A percentile compares a stretch with the other conserved stretches of the same genome.
Evolutionary conservation across 2,888 invertebrate species (phyloP).

Genomic region (Andricus quercusramuli): DNA sequence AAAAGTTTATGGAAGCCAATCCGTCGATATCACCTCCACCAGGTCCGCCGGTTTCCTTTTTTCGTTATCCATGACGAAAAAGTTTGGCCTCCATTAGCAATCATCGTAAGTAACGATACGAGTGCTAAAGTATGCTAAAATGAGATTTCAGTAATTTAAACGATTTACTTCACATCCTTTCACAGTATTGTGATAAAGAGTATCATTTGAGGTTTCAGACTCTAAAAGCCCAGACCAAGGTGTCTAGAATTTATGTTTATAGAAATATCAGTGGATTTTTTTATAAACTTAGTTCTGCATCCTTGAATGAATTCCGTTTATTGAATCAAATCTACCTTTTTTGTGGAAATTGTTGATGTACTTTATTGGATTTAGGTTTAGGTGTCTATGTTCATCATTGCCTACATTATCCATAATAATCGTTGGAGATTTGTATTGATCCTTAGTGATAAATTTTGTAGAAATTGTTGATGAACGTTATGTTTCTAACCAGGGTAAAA

Average conservation of each 20-base stretch:
- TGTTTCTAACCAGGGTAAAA: too few relatives aligned
- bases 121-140: constrained; percentile 26
- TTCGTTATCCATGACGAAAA: constrained; percentile 3
- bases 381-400: too few relatives aligned
- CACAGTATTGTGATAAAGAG: background rate
- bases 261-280: background rate
- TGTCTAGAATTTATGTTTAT: background rate
- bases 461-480: too few relatives aligned
- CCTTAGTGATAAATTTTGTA: too few relatives aligned
- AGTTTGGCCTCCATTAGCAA: constrained; percentile 49
- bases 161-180: background rate
- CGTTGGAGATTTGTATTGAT: too few relatives aligned
- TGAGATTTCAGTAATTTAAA: constrained; percentile 2
- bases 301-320: background rate
- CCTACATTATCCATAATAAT: too few relatives aligned
- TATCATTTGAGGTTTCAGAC: background rate
- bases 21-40: constrained; percentile 61
- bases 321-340: background rate
- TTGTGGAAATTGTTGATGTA: too few relatives aligned
- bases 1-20: constrained; percentile 68
- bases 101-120: constrained; percentile 63
- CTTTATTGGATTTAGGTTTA: too few relatives aligned
- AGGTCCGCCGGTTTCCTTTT: constrained; percentile 57
- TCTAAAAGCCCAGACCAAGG: background rate
- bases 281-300: background rate